Evolutionary conservation across 2,797 vertebrate species (phyloP).

Genomic region (Sebastolobus alascanus): DNA sequence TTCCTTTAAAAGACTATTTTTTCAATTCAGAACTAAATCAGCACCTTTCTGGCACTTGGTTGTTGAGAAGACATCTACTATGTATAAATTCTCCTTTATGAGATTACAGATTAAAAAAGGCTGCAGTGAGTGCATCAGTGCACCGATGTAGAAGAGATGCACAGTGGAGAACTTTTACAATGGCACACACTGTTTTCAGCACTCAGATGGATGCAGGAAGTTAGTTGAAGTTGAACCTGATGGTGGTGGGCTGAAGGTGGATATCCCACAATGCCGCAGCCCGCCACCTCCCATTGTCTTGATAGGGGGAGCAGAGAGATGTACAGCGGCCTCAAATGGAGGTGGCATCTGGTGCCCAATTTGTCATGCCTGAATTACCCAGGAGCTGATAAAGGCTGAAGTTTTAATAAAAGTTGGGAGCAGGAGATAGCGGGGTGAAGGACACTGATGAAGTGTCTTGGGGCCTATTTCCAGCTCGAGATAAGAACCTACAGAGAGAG

Average conservation of each 20-base stretch:
- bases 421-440: constrained; percentile 88
- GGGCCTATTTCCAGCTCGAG: constrained; percentile 87
- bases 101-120: constrained; percentile 15
- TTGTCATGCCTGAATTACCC: constrained; percentile 91
- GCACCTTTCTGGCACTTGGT: not conserved
- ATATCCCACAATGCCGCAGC: constrained; percentile 80
- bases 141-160: constrained; percentile 21
- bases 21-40: not conserved
- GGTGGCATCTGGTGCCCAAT: constrained; percentile 90
- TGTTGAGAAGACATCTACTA: not conserved
- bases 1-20: not conserved
- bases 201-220: constrained; percentile 70
- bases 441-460: constrained; percentile 90
- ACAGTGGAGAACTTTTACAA: constrained; percentile 36
- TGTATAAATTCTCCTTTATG: not conserved
- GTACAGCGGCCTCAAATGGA: constrained; percentile 86
- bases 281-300: constrained; percentile 83
- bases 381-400: constrained; percentile 90
- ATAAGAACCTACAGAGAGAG: constrained; percentile 86
- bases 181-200: constrained; percentile 43
- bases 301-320: constrained; percentile 81
- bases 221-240: constrained; percentile 71
- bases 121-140: constrained; percentile 3
- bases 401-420: constrained; percentile 91
- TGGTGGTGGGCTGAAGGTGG: constrained; percentile 79